These are phyloP conservation scores for Chloropsis hardwickii DNA, from an alignment of 2,113 vertebrate species.

Conservation along the genomic window DNA sequence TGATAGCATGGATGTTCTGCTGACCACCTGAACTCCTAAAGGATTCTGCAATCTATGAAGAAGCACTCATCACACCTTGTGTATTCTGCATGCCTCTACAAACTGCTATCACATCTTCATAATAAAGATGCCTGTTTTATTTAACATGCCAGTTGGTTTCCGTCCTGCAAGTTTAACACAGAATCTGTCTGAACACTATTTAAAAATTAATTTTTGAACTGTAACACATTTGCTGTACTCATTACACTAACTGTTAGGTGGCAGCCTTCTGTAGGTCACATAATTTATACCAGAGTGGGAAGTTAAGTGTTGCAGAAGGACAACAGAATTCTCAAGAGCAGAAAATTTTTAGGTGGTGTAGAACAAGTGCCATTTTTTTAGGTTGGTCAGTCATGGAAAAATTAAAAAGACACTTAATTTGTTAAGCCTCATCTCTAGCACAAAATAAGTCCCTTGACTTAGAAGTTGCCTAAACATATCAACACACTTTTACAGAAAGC, in stretches of 20 bases:
- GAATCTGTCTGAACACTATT: not conserved
- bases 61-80: rapidly evolving
- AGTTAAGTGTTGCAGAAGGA: not conserved
- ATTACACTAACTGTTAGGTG: not conserved
- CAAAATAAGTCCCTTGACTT: not conserved
- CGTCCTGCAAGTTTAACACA: not conserved
- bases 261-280: not conserved
- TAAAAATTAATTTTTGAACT: not conserved
- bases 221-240: not conserved
- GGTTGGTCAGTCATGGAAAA: not conserved
- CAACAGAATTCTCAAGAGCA: not conserved
- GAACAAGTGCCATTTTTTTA: not conserved
- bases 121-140: not conserved
- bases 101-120: not conserved
- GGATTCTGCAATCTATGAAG: not conserved
- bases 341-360: not conserved
- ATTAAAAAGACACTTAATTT: not conserved
- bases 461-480: not conserved
- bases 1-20: rapidly evolving
- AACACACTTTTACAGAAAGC: not conserved
- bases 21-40: not conserved
- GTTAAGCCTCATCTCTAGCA: not conserved
- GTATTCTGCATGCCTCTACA: not conserved
- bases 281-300: not conserved
- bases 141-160: not conserved